Base-by-base conservation (phyloP, 2,113 vertebrate species). In the Columbina picui region DNA sequence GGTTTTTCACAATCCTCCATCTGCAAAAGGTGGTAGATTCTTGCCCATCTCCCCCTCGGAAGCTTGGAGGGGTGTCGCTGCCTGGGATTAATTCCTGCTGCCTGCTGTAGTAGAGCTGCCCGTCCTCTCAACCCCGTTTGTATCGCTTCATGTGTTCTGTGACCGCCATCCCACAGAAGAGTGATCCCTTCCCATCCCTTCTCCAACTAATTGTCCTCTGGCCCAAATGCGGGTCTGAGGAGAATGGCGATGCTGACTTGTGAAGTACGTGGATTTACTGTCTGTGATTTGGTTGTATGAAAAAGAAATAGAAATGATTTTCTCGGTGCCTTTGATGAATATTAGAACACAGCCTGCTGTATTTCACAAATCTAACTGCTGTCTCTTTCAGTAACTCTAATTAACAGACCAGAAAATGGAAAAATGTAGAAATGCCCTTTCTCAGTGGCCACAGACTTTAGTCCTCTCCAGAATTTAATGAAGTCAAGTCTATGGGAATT, bases 321-420 rank as follows among this genome's bases (percentile, higher is more conserved):
- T 94, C 39, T 76, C n/a, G 18, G 22, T 89, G 57, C 36, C 52
- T 89, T 92, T 89, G 52, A 57, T 32, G 70, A 90, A 32, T 70
- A 75, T 38, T 63, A 68, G 87, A 90, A 55, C 3, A 1, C 26
- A 82, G 81, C 61, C 84, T 56, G 73, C 59, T 87, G 65, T 84
- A 65, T 94, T 96, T 85, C 70, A 69, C 39, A 80, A 64, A 82
- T 52, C 61, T 92, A 56, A 63, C 56, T 1, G 13, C 77, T 89
- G 82, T 90, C 86, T 90, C 55, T 90, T 73, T 88, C 73, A 29
- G 64, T 81, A 80, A 77, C 47, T 1, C 1, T 67, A 86, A 93
- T 91, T 91, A 91, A 85, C 74, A 94, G 78, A 87, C 63, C 93
- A 96, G 87, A 94, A 96, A 89, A 91, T 87, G 89, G 84, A 96